phyloP scores from a whole-genome alignment of 2,113 vertebrate species.

The Fregetta grallaria region DNA sequence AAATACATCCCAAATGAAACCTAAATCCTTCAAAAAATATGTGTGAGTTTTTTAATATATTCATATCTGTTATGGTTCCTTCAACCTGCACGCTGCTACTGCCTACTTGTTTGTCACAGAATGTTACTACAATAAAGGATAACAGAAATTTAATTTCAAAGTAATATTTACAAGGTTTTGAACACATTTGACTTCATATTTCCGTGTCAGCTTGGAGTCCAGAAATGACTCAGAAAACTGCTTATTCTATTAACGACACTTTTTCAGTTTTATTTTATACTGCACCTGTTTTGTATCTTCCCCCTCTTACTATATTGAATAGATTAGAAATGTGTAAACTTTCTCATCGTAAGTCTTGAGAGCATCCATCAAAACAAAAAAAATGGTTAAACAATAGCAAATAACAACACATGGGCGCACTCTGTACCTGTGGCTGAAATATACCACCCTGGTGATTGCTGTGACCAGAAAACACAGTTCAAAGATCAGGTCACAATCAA shows the following conservation, averaged over 20 bases:
- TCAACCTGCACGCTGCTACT: background rate
- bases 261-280: background rate
- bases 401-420: background rate
- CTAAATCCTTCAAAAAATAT: background rate
- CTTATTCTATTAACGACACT: background rate
- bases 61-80: background rate
- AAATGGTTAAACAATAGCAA: background rate
- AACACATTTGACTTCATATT: background rate
- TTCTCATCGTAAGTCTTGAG: background rate
- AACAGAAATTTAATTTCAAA: background rate
- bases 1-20: background rate
- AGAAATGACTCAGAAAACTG: constrained; percentile 11
- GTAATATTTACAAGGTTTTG: background rate
- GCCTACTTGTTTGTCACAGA: background rate
- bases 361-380: background rate
- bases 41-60: background rate
- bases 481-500: background rate
- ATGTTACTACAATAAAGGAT: background rate
- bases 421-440: background rate
- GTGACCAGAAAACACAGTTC: background rate
- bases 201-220: background rate
- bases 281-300: background rate
- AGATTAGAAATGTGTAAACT: background rate
- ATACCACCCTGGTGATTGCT: background rate
- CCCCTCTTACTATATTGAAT: background rate